Base-by-base conservation (phyloP, 2,888 invertebrate genomes). In the Lymantria monacha region DNA sequence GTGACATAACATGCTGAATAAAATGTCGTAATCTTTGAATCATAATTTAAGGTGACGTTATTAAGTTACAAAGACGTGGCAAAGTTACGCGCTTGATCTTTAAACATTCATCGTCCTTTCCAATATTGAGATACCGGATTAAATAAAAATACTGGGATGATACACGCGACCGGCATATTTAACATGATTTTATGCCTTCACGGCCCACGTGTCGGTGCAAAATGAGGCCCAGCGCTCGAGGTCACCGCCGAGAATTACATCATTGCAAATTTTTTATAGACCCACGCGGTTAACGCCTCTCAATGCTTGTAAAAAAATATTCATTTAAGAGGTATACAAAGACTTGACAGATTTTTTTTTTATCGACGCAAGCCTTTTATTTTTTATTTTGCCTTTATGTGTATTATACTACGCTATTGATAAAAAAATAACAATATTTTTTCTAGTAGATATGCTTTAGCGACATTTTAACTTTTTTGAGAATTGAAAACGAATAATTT, bases 211-310 rank as follows among this genome's bases (percentile, higher is more conserved):
- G 63, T 57, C 49, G 15, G 30, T 11, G 54, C 53, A 42, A 44
- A 53, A 59, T 64, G 49, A 59, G 70, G 70, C 65, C 63, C 64
- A 61, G 52, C 55, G 50, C 50, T 59, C 74, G 72, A 73, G 71
- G 73, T 58, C 69, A 51, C 48, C 57, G 53, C 52, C 55, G 47
- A 53, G 49, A 44, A 65, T 78, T 78, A 78, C 78, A 72, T 78
- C 78, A 78, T 52, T 60, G 68, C 67, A 56, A 63, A 50, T 60
- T 65, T 66, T 70, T 62, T 57, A 53, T 42, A 22, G 59, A 57
- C 54, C 57, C 59, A 46, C 49, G 45, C 15, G 36, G 40, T 53
- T 13, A 53, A 42, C 12, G 44, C 38, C 38, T 9, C 36, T 50
- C 47, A 38, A 38, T 38, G 13, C n/a, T 10, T 41, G 36, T 47